A percentile compares a stretch with the other conserved stretches of the same genome.
Conservation (phyloP, 2,797 vertebrate genomes). For the Pteronotus mesoamericanus region DNA sequence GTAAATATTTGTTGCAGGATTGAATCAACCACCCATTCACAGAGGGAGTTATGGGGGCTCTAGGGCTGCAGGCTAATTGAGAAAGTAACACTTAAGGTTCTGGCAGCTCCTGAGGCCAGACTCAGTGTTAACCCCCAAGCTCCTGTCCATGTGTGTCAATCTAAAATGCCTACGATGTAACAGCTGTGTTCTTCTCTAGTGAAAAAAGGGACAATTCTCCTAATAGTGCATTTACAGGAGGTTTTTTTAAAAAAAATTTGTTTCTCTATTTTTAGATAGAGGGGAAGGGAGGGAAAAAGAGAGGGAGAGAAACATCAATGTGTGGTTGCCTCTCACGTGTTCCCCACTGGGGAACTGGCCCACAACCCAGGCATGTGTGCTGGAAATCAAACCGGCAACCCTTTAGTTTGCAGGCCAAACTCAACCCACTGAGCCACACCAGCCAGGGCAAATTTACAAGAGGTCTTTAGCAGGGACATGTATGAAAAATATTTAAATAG, state of each 20-base stretch:
- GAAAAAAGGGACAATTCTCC: neutral
- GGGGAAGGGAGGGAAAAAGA: too few relatives aligned
- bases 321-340: too few relatives aligned
- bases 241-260: too few relatives aligned
- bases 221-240: neutral
- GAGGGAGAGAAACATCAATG: too few relatives aligned
- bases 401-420: too few relatives aligned
- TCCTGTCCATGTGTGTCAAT: neutral
- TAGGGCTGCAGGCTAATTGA: neutral
- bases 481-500: neutral
- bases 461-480: neutral
- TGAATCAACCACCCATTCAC: neutral
- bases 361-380: too few relatives aligned
- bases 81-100: neutral
- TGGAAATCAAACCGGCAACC: too few relatives aligned
- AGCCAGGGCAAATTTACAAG: too few relatives aligned
- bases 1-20: neutral
- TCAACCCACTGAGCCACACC: too few relatives aligned
- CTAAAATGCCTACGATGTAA: neutral
- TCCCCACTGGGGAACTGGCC: too few relatives aligned
- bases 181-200: neutral
- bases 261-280: too few relatives aligned
- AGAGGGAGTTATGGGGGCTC: neutral
- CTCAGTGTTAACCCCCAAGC: neutral
- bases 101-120: neutral